A percentile compares a stretch with the other conserved stretches of the same genome.
phyloP scores from a whole-genome alignment of 2,113 vertebrate species.

The Paraplagusia blochii region DNA sequence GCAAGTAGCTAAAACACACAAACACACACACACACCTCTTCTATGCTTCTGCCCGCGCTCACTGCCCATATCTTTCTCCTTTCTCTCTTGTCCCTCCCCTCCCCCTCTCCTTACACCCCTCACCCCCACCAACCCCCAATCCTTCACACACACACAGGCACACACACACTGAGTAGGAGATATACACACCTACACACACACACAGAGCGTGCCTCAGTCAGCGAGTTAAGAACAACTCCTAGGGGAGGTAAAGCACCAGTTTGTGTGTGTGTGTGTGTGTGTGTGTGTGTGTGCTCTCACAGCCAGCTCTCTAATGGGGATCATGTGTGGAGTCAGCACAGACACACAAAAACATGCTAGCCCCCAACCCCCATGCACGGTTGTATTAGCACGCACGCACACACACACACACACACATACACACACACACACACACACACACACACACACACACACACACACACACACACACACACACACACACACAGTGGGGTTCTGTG shows the following conservation, averaged over 20 bases:
- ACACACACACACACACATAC: slow-evolving; percentile 6
- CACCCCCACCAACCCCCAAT: slow-evolving; percentile 41
- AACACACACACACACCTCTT: slow-evolving; percentile 24
- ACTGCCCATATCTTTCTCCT: slow-evolving; percentile 62
- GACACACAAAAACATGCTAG: no score
- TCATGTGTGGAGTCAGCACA: slow-evolving; percentile 46
- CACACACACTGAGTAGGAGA: slow-evolving; percentile 12
- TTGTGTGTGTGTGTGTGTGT: slow-evolving; percentile 21
- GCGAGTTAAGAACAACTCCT: slow-evolving; percentile 74
- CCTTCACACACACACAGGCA: slow-evolving; percentile 29
- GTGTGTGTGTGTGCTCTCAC: slow-evolving; percentile 15
- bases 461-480: slow-evolving; percentile 5
- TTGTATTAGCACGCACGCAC: slow-evolving; percentile 51
- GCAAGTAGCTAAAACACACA: slow-evolving; percentile 24
- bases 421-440: slow-evolving; percentile 19
- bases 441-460: neutral
- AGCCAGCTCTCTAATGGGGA: slow-evolving; percentile 43
- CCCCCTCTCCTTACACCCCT: slow-evolving; percentile 29
- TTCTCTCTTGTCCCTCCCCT: slow-evolving; percentile 47
- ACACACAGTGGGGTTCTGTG: slow-evolving; percentile 45
- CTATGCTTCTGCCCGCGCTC: slow-evolving; percentile 59
- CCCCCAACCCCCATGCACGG: slow-evolving; percentile 71
- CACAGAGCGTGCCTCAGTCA: slow-evolving; percentile 62
- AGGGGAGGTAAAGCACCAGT: slow-evolving; percentile 66
- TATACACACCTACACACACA: neutral